phyloP scores from a whole-genome alignment of 2,113 vertebrate genomes.

The Syrmaticus mikado region DNA sequence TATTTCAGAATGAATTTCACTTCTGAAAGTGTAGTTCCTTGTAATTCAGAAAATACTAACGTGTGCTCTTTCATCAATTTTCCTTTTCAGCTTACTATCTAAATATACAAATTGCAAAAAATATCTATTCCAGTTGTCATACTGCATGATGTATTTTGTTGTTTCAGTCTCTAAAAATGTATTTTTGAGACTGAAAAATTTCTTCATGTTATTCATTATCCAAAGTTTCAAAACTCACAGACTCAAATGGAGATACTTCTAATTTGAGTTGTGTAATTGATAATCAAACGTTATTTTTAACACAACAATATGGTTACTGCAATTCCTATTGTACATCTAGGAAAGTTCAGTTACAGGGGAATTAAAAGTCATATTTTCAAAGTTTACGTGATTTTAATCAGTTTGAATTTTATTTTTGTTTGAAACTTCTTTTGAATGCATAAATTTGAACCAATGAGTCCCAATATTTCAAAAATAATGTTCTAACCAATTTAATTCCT shows the following conservation, averaged over 20 bases:
- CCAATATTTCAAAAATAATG: neutral
- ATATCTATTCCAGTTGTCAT: neutral
- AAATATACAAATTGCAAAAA: neutral
- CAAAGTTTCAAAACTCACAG: neutral
- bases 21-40: neutral
- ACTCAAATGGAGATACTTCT: neutral
- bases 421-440: neutral
- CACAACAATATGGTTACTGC: rapidly evolving
- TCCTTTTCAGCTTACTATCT: neutral
- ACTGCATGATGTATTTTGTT: neutral
- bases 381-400: neutral
- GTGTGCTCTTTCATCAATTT: neutral
- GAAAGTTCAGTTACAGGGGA: neutral
- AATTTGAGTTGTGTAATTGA: neutral
- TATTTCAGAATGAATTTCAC: neutral
- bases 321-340: neutral
- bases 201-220: neutral
- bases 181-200: neutral
- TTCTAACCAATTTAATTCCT: neutral
- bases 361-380: neutral
- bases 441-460: neutral
- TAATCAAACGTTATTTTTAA: neutral
- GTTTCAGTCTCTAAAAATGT: neutral
- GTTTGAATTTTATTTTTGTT: neutral
- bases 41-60: neutral